Conservation (phyloP, 2,888 invertebrate genomes). For the Entomobrya proxima region DNA sequence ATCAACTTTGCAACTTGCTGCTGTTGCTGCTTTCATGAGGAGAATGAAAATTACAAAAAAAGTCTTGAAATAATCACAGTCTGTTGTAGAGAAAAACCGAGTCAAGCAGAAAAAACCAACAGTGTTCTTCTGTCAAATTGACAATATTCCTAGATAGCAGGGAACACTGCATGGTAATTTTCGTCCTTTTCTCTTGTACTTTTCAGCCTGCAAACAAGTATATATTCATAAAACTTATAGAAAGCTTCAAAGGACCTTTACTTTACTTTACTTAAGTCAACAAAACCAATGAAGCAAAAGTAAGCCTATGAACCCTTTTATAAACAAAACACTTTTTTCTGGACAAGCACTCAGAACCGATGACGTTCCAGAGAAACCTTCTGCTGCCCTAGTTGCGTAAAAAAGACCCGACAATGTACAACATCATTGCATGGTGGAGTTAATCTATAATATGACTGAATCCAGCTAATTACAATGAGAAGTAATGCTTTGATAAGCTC, state of each 20-base stretch:
- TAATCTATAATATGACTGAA: slow-evolving; percentile 1
- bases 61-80: slow-evolving; percentile 15
- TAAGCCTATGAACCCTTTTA: slow-evolving; percentile 12
- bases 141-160: slow-evolving; percentile 19
- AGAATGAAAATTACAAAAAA: slow-evolving; percentile 1
- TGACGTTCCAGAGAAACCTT: not conserved
- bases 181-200: not conserved
- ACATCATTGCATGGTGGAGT: not conserved
- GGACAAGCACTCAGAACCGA: not conserved
- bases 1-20: not conserved
- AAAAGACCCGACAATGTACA: not conserved
- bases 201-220: not conserved
- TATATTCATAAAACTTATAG: slow-evolving; percentile 8
- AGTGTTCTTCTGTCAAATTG: slow-evolving; percentile 31
- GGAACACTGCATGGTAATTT: slow-evolving; percentile 12
- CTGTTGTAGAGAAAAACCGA: not conserved
- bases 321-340: slow-evolving; percentile 29
- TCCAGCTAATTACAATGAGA: slow-evolving; percentile 32
- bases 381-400: slow-evolving; percentile 1
- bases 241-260: not conserved
- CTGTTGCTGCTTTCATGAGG: not conserved
- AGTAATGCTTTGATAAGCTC: too few species aligned
- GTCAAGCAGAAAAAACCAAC: not conserved
- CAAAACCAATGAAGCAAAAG: slow-evolving; percentile 45
- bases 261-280: slow-evolving; percentile 50